A percentile compares a stretch with the other conserved stretches of the same genome.
phyloP scores from a whole-genome alignment of 2,797 vertebrate genomes.

The Kryptolebias ocellatus region DNA sequence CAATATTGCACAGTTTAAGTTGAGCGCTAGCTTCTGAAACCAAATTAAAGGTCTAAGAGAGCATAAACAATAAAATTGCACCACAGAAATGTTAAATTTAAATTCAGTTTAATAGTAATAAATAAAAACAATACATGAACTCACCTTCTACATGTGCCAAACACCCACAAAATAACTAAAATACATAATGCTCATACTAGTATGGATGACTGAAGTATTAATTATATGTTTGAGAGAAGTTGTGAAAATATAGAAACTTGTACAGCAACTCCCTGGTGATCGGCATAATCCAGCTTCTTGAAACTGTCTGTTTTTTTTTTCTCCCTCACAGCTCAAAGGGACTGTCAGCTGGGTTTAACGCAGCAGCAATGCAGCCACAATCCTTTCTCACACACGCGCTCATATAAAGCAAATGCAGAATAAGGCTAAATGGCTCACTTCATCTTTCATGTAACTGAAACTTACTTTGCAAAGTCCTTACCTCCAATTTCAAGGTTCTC shows the following conservation, averaged over 20 bases:
- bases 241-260: conserved; percentile 43
- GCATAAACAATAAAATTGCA: neutral
- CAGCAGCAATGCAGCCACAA: conserved; percentile 44
- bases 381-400: conserved; percentile 39
- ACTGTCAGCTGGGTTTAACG: conserved; percentile 62
- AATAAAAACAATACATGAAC: neutral
- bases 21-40: neutral
- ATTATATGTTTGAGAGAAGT: conserved; percentile 32
- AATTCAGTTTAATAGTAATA: neutral
- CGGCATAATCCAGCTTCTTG: conserved; percentile 53
- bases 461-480: conserved; percentile 56
- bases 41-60: neutral
- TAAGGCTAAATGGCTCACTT: conserved; percentile 52
- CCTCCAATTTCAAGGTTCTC: conserved; percentile 67
- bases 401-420: conserved; percentile 49
- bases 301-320: conserved; percentile 35
- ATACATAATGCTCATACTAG: conserved; percentile 12
- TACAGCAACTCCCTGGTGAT: conserved; percentile 46
- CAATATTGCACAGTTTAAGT: neutral
- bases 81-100: neutral
- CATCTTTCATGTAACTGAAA: conserved; percentile 54
- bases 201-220: conserved; percentile 22
- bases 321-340: conserved; percentile 45
- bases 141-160: neutral
- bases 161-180: conserved; percentile 13